Base-by-base conservation (phyloP, 92 coral and sea anemone genomes). In the Isaurus tuberculatus region DNA sequence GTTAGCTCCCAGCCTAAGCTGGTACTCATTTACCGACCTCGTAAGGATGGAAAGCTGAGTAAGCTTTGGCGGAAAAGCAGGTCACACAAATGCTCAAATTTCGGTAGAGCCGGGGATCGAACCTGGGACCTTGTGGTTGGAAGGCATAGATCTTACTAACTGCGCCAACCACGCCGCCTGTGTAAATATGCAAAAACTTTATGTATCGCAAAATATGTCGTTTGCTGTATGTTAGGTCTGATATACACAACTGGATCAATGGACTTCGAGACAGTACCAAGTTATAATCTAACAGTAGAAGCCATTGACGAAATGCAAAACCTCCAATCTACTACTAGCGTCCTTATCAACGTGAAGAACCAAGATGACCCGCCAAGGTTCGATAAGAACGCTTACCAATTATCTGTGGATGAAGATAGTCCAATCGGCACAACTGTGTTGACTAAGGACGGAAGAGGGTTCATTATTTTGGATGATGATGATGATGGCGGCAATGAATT, bases 301-400 rank as follows among this genome's bases (percentile, higher is more conserved):
- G 99, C 99, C 34, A 72, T 66, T 34, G 89, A 87, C 57, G 63
- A 86, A 23, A 58, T 79, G 26, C 87, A 80, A 32, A 74, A 72
- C 31, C 87, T 89, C 15, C 61, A 83, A 3, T 85, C 92, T 3
- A 26, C 85, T 0, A 81, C 93, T 10, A 19, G 79, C 4, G 91
- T 96, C 1, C 74, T 72, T 32, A 85, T 96, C 8, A 61, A 36
- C 65, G 90, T 96, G 13, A 83, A 27, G 16, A 72, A 90, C 72
- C 73, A 53, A 25, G 91, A 94, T 31, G 98, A 91, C 33, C 94
- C 93, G 5, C 99, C 99, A 8, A 88, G 64, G 63, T 96, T 96
- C 73, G 58, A 40, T 34, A 72, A 81, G 44, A 65, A 65, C 14
- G 80, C 58, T 10, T 93, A 89, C 73, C 90, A 86, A 69, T 58